Evolutionary conservation across 2,113 vertebrate genomes (phyloP).

Genomic region (Opisthocomus hoazin): DNA sequence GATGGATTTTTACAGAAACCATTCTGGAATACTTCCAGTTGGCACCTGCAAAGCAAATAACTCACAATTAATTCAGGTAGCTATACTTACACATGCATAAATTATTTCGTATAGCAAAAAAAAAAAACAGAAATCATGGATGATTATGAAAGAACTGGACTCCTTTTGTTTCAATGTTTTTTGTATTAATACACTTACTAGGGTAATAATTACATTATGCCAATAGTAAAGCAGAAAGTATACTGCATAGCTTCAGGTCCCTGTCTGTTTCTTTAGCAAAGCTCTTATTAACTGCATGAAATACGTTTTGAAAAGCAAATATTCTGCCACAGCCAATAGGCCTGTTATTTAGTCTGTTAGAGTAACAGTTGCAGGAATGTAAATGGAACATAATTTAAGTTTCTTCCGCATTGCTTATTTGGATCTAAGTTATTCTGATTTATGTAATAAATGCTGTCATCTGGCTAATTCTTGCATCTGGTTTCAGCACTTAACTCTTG

Average conservation of each 20-base stretch:
- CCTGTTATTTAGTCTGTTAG: not conserved
- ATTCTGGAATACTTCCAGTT: slow-evolving; percentile 76
- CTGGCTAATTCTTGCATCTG: not conserved
- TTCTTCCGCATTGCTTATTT: not conserved
- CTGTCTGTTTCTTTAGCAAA: not conserved
- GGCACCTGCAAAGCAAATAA: slow-evolving; percentile 74
- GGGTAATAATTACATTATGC: not conserved
- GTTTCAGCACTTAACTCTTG: not conserved
- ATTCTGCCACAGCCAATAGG: not conserved
- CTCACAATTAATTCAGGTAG: not conserved
- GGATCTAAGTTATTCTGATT: not conserved
- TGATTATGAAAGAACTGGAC: not conserved
- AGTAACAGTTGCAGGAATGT: not conserved
- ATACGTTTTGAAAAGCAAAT: not conserved
- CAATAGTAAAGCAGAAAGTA: no score
- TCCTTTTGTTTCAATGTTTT: not conserved
- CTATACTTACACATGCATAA: not conserved
- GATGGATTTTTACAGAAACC: slow-evolving; percentile 72
- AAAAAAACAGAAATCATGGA: not conserved
- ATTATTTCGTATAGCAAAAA: not conserved
- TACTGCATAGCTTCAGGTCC: not conserved
- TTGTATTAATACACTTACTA: not conserved
- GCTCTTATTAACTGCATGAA: not conserved
- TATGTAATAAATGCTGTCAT: slow-evolving; percentile 1
- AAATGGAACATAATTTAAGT: slow-evolving; percentile 11